Evolutionary conservation across 2,888 invertebrate species (phyloP).

Genomic region (Urechis unicinctus): DNA sequence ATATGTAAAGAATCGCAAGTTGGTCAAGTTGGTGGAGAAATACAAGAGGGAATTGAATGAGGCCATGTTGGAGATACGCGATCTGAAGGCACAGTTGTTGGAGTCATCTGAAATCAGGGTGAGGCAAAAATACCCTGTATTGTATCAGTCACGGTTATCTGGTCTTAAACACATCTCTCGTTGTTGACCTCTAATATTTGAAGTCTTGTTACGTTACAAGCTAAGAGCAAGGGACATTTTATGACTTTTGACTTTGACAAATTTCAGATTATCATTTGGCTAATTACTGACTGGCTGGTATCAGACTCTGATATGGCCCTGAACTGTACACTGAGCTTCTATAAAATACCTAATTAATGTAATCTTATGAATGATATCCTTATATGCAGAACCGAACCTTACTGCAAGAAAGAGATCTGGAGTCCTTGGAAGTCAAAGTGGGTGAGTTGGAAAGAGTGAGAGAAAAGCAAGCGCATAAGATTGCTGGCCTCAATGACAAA

Average conservation of each 20-base stretch:
- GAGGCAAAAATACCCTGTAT: too few relatives aligned
- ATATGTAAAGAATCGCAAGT: constrained; percentile 54
- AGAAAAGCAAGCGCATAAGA: constrained; percentile 45
- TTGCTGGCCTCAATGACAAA: constrained; percentile 35
- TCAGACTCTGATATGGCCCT: too few relatives aligned
- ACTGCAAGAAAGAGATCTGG: constrained; percentile 44
- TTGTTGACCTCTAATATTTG: too few relatives aligned
- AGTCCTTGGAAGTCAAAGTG: constrained; percentile 37
- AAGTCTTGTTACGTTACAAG: too few relatives aligned
- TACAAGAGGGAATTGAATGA: constrained; percentile 73
- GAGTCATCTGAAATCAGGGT: constrained; percentile 39
- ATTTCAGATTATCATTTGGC: too few relatives aligned
- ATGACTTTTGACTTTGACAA: too few relatives aligned
- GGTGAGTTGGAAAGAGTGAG: constrained; percentile 45
- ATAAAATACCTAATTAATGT: too few relatives aligned
- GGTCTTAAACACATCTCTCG: too few relatives aligned
- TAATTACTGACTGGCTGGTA: too few relatives aligned
- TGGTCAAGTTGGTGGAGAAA: constrained; percentile 76
- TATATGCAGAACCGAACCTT: constrained; percentile 16
- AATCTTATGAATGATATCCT: not conserved
- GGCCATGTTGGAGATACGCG: constrained; percentile 72
- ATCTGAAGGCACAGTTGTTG: constrained; percentile 64
- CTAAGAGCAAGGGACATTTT: too few relatives aligned
- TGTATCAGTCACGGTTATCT: too few relatives aligned
- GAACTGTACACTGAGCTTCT: too few relatives aligned